phyloP scores from a whole-genome alignment of 2,888 invertebrate species.

The Diachrysia chrysitis region DNA sequence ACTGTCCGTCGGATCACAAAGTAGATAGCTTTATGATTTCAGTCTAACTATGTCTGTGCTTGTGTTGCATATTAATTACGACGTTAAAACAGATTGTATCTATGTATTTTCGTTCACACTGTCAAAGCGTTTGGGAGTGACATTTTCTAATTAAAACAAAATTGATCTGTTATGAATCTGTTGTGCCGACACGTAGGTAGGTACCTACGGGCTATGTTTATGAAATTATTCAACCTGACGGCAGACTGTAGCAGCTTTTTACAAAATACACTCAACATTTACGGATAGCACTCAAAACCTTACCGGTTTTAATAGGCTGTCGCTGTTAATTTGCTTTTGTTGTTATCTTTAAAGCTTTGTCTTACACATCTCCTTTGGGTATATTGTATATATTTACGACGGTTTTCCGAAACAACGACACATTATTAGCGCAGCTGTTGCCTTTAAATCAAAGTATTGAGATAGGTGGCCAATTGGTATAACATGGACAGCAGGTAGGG shows the following conservation, averaged over 20 bases:
- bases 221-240: slow-evolving; percentile 45
- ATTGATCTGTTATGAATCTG: slow-evolving; percentile 52
- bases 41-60: neutral
- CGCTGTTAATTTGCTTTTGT: slow-evolving; percentile 41
- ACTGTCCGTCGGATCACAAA: neutral
- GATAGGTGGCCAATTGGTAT: neutral
- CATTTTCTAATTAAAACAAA: slow-evolving; percentile 54
- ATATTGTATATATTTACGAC: neutral
- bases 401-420: neutral
- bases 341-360: slow-evolving; percentile 23
- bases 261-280: slow-evolving; percentile 48
- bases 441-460: neutral
- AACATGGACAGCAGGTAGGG: neutral
- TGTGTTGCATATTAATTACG: slow-evolving; percentile 46
- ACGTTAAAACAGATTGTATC: slow-evolving; percentile 20
- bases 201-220: slow-evolving; percentile 27
- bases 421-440: neutral
- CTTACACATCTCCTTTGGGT: slow-evolving; percentile 11
- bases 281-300: slow-evolving; percentile 37
- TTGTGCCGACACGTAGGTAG: slow-evolving; percentile 19
- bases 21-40: neutral
- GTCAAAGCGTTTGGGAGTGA: slow-evolving; percentile 49
- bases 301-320: slow-evolving; percentile 40
- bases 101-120: slow-evolving; percentile 43
- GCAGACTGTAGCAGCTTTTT: slow-evolving; percentile 41